Evolutionary conservation across 2,797 vertebrate genomes (phyloP).

Genomic region (Dendrocincla fuliginosa): DNA sequence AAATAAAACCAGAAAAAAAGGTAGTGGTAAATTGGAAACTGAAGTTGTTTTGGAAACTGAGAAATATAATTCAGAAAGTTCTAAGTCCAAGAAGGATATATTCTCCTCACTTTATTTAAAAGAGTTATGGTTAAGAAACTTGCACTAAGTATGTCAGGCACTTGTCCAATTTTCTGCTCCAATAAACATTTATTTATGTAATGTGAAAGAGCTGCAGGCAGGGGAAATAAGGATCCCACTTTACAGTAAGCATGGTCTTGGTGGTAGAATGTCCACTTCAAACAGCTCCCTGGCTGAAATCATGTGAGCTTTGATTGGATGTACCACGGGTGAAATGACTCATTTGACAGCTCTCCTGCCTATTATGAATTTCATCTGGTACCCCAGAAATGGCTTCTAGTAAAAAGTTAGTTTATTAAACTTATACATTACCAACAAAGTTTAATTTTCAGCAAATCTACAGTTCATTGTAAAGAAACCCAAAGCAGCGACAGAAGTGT

Average conservation of each 20-base stretch:
- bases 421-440: background rate
- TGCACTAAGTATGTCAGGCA: background rate
- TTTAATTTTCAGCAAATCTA: background rate
- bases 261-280: background rate
- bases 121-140: background rate
- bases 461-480: background rate
- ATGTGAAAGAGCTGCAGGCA: background rate
- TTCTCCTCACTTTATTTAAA: background rate
- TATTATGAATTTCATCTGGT: background rate
- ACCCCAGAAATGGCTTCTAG: background rate
- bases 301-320: background rate
- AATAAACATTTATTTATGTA: background rate
- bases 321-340: background rate
- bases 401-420: background rate
- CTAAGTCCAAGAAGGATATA: background rate
- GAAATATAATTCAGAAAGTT: background rate
- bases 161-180: background rate
- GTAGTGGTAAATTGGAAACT: background rate
- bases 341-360: background rate
- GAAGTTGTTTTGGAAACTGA: background rate
- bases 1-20: background rate
- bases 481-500: background rate
- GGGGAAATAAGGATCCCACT: background rate
- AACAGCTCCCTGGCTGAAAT: background rate
- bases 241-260: background rate